phyloP scores from a whole-genome alignment of 2,797 vertebrate genomes.

The Chiloscyllium punctatum region DNA sequence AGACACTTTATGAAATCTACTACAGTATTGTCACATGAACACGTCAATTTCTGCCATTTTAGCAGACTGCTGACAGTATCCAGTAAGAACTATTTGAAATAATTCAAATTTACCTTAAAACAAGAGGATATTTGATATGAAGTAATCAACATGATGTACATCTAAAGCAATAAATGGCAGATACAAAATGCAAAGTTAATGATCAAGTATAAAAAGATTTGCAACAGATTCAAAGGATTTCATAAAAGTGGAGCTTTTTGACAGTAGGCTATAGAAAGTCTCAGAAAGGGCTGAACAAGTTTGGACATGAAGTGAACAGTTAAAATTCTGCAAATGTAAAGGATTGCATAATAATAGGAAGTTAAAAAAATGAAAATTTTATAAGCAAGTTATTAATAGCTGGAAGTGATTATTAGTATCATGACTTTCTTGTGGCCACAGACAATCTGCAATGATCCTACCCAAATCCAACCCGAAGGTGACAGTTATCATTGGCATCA shows the following conservation, averaged over 20 bases:
- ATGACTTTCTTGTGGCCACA: not conserved
- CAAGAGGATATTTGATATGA: not conserved
- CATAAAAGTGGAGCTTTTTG: not conserved
- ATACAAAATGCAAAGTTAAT: not conserved
- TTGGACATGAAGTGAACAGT: not conserved
- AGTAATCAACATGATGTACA: not conserved
- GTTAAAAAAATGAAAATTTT: not conserved
- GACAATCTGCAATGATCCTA: not conserved
- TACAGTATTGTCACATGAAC: not conserved
- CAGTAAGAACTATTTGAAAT: slow-evolving; percentile 7
- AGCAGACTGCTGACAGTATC: not conserved
- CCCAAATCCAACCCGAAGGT: not conserved
- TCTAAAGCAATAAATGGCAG: not conserved
- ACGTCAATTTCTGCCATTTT: not conserved
- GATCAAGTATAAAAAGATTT: not conserved
- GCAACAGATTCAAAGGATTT: not conserved
- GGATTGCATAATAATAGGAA: not conserved
- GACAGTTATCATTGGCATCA: not conserved
- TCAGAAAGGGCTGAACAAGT: not conserved
- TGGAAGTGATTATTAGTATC: not conserved
- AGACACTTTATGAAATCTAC: not conserved
- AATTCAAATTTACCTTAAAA: not conserved
- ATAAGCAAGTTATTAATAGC: not conserved
- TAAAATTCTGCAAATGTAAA: not conserved
- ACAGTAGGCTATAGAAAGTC: not conserved